These are phyloP conservation scores for Coboldia fuscipes DNA, from an alignment of 1,140 invertebrate species.

Conservation along the genomic window DNA sequence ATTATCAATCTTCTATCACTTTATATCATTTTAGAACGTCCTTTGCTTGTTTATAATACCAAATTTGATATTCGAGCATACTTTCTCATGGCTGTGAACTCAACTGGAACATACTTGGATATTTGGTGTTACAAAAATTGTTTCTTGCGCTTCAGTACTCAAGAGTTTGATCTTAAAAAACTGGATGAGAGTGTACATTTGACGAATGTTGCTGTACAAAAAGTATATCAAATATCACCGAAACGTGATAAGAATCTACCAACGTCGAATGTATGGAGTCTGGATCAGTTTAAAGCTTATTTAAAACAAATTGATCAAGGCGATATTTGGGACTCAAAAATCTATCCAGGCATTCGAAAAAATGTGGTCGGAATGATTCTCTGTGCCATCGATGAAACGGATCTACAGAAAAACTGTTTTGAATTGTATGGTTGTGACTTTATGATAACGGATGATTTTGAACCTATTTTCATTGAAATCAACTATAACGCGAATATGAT, in stretches of 20 bases:
- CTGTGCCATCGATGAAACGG: conserved; percentile 68
- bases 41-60: conserved; percentile 67
- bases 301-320: conserved; percentile 46
- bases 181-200: conserved; percentile 85
- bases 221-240: conserved; percentile 64
- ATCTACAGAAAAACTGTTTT: conserved; percentile 69
- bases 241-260: conserved; percentile 51
- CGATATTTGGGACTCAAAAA: conserved; percentile 54
- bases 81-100: conserved; percentile 82
- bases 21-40: conserved; percentile 38
- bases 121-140: conserved; percentile 84
- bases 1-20: background rate
- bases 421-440: conserved; percentile 89
- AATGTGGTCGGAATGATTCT: conserved; percentile 69
- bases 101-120: conserved; percentile 50
- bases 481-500: conserved; percentile 84
- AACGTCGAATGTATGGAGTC: conserved; percentile 68
- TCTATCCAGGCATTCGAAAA: conserved; percentile 79
- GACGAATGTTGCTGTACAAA: conserved; percentile 85
- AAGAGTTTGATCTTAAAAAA: conserved; percentile 71
- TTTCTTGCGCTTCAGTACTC: conserved; percentile 82
- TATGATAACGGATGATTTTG: conserved; percentile 73
- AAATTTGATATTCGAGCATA: conserved; percentile 89
- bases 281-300: conserved; percentile 52
- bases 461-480: conserved; percentile 85